Base-by-base conservation (phyloP, 2,888 invertebrate species). In the Oligia strigilis region DNA sequence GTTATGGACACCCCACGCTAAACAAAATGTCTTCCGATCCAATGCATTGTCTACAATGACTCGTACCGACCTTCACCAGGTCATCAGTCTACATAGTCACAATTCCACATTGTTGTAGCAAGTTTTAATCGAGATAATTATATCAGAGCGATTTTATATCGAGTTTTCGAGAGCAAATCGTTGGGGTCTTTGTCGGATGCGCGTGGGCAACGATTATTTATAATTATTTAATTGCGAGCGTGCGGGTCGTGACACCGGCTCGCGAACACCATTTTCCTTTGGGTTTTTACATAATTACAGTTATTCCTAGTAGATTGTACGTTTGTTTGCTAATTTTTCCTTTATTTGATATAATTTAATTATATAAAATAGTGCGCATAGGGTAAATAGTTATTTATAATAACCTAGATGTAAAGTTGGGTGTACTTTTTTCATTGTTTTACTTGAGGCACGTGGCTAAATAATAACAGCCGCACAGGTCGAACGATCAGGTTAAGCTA, bases 181-280 rank as follows among this genome's bases (percentile, higher is more conserved):
- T 86, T 78, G 77, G 75, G 74, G 80, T 77, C 77, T 80, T 82
- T 78, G 89, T 89, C 82, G 85, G 89, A 88, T 90, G 90, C 90
- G 90, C 90, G 90, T 90, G 86, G 86, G 91, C 89, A 90, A 79
- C 86, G 84, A 92, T 93, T 92, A 90, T 86, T 87, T 82, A 87
- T 93, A 92, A 93, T 93, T 93, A 93, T 93, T 93, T 92, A 93
- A 94, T 93, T 90, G 90, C 88, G 80, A 80, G 70, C 75, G 83
- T 83, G 82, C 83, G 86, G 90, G 90, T 92, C 90, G 91, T 90
- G 92, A 92, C 91, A 91, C 84, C 90, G 83, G 81, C 85, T 87
- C 75, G 76, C 78, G 80, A 78, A 77, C 77, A 83, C 73, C 77
- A 85, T 89, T 89, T 89, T 88, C 87, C 89, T 88, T 80, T 77